Base-by-base conservation (phyloP, 2,888 invertebrate species). In the Drosophila parthenogenetica region DNA sequence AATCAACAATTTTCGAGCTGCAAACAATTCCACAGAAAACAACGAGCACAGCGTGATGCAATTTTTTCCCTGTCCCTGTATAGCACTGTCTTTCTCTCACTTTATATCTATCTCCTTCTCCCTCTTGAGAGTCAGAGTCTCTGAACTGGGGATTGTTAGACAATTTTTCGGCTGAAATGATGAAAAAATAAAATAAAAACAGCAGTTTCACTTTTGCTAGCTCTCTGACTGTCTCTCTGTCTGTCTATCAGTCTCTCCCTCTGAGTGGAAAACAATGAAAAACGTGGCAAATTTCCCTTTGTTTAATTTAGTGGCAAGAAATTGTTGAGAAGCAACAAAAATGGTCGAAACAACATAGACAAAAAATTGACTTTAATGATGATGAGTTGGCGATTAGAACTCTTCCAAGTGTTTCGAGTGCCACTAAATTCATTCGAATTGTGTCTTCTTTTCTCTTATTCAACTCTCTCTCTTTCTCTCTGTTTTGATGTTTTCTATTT, bases 361-460 rank as follows among this genome's bases (percentile, higher is more conserved):
- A 73, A 83, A 86, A 90, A 87, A 90, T 85, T 78, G 80, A 82
- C 83, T 90, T 91, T 90, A 91, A 90, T 90, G 89, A 91, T 90
- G 90, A 90, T 90, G 90, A 90, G 90, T 90, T 90, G 87, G 83
- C 90, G 90, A 85, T 90, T 85, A 90, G 84, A 78, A 82, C 68
- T 69, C 73, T 75, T 57, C 62, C 63, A 72, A 70, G 53, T 71
- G 66, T 39, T 62, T 69, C 49, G 59, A 77, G 77, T 78, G 79
- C 64, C 71, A 79, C 67, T 66, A 77, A 82, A 86, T 81, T 81
- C 81, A 86, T 86, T 83, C 65, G 81, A 81, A 86, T 86, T 77
- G 71, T 51, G 48, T 8, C 11, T 29, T n/a, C 17, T 46, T 50
- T 25, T 49, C 17, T 7, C 25, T 25, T 7, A 25, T 7, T 7